Evolutionary conservation across 2,888 invertebrate genomes (phyloP).

Genomic region (Troides helena): DNA sequence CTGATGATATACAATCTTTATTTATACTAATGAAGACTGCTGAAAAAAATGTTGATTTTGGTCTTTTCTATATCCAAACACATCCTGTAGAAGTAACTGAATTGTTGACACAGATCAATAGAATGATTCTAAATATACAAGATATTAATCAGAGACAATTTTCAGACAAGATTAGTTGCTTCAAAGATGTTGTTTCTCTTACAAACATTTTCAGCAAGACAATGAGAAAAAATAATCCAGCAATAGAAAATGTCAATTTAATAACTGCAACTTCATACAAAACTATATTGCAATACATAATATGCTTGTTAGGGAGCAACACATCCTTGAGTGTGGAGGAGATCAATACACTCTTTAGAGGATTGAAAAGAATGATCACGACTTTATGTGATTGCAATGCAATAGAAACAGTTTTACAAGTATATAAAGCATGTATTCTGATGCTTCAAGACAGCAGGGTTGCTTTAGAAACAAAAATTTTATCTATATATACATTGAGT

Average conservation of each 20-base stretch:
- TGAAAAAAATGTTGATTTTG: constrained; percentile 48
- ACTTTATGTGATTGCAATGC: constrained; percentile 35
- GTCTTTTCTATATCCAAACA: constrained; percentile 48
- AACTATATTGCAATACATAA: constrained; percentile 48
- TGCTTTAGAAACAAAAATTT: constrained; percentile 49
- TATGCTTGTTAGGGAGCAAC: constrained; percentile 49
- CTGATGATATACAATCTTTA: constrained; percentile 42
- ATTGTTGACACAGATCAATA: constrained; percentile 44
- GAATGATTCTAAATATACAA: constrained; percentile 47
- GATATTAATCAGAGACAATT: constrained; percentile 54
- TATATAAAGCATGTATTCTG: constrained; percentile 50
- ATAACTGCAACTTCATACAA: constrained; percentile 43
- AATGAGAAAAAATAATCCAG: constrained; percentile 28
- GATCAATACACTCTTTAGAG: constrained; percentile 42
- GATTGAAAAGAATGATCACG: constrained; percentile 36
- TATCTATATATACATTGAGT: constrained; percentile 51
- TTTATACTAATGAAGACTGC: constrained; percentile 42
- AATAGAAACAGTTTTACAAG: constrained; percentile 44
- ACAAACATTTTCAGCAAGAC: constrained; percentile 47
- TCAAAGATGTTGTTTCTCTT: constrained; percentile 52
- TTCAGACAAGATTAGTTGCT: constrained; percentile 52
- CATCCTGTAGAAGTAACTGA: constrained; percentile 42
- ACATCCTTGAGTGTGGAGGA: constrained; percentile 44
- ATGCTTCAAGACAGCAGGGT: constrained; percentile 46
- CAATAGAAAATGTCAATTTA: constrained; percentile 35